These are phyloP conservation scores for Todiramphus saurophagus DNA, from an alignment of 2,113 vertebrate species.

Conservation along the genomic window DNA sequence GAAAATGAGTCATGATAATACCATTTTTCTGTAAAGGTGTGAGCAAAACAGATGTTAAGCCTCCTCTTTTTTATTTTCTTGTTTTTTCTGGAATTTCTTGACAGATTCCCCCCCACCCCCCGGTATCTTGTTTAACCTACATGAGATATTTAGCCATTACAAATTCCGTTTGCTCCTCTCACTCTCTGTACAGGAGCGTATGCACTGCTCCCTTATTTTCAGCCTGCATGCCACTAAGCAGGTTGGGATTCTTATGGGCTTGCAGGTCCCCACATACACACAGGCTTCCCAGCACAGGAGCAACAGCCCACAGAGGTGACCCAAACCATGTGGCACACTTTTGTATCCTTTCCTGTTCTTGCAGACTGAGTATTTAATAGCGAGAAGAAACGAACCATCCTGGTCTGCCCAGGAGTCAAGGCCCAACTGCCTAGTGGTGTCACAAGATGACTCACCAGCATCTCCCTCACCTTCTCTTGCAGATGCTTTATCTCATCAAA, in stretches of 20 bases:
- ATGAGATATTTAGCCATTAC: background rate
- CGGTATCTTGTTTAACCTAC: background rate
- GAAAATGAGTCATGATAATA: conserved; percentile 6
- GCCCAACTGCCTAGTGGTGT: background rate
- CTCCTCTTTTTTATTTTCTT: background rate
- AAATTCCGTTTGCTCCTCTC: background rate
- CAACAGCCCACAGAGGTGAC: background rate
- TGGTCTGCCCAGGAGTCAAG: background rate
- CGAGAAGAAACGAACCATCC: background rate
- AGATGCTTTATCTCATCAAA: background rate
- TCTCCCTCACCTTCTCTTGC: background rate
- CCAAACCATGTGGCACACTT: background rate
- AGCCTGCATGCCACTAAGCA: background rate
- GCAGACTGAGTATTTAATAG: background rate
- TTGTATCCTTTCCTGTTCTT: background rate
- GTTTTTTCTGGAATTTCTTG: too few relatives aligned
- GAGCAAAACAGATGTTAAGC: background rate
- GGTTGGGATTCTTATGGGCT: background rate
- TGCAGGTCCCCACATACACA: background rate
- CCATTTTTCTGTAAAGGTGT: background rate
- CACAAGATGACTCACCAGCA: background rate
- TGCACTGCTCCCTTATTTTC: accelerated
- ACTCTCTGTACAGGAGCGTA: background rate
- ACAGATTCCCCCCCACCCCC: background rate
- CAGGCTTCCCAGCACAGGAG: background rate